These are phyloP conservation scores for Sturnira hondurensis DNA, from an alignment of 2,113 vertebrate species.

Conservation along the genomic window DNA sequence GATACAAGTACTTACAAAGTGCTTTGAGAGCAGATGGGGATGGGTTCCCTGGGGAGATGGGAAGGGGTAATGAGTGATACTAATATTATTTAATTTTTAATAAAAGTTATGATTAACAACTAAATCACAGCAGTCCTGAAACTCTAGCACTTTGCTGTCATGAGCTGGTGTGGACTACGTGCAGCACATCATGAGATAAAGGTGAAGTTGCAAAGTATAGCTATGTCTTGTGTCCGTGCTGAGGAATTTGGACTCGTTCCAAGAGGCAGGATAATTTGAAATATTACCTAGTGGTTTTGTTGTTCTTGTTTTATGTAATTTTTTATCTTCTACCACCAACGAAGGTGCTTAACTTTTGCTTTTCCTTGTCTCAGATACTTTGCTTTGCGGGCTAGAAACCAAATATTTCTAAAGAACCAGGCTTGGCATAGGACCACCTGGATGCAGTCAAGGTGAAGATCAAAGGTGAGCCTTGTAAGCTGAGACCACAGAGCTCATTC, in stretches of 20 bases:
- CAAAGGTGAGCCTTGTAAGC: background rate
- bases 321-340: background rate
- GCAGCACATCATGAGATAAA: background rate
- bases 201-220: background rate
- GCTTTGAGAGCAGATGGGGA: background rate
- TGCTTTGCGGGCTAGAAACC: background rate
- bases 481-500: background rate
- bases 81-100: background rate
- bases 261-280: background rate
- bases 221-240: background rate
- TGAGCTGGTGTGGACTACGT: background rate
- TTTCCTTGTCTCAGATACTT: background rate
- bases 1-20: background rate
- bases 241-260: background rate
- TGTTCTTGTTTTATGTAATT: slow-evolving; percentile 11
- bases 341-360: background rate
- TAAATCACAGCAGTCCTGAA: background rate
- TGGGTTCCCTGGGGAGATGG: background rate
- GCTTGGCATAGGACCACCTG: background rate
- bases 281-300: background rate
- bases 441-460: background rate
- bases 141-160: background rate
- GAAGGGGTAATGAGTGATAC: background rate
- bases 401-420: background rate
- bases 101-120: background rate